Base-by-base conservation (phyloP, 2,888 invertebrate genomes). In the Sminthurinus aureus region DNA sequence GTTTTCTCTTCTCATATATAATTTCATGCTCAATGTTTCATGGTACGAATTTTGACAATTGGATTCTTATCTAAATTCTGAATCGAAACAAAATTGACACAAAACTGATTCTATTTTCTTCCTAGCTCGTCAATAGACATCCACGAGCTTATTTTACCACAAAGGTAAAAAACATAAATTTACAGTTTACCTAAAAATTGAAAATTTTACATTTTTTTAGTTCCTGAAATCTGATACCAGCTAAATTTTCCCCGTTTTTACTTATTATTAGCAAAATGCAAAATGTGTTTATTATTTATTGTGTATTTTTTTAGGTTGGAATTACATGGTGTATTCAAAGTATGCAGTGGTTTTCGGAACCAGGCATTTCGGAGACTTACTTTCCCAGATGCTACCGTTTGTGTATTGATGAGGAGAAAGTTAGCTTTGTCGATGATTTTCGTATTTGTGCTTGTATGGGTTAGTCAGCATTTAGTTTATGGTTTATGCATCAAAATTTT, bases 311-410 rank as follows among this genome's bases (percentile, higher is more conserved):
- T 8, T 66, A 92, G 92, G 90, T 91, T 90, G 96, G 96, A 2
- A 90, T 96, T 58, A 95, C 95, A 87, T 91, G 93, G 26, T 94
- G 94, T 84, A 91, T 96, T 66, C 94, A 94, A 79, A 96, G 96
- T 90, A 94, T 95, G 91, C 94, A 96, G 90, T 96, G 96, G 96
- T 94, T 94, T 90, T 94, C 94, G 77, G 96, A 96, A 88, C 94
- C 94, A 13, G 95, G 94, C 12, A 93, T 96, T 64, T 94, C 96
- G 0, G 92, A 94, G 86, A 94, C 95, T 11, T 94, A 94, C 87
- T 97, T 96, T 90, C 97, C 97, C 0, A 93, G 97, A 58, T 96
- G 96, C 90, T 97, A 96, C 91, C 94, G 94, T 90, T 93, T 96
- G 87, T 94, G 94, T 90, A 94, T 94, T 89, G 93, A 94, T 0